Conservation (phyloP, 2,797 vertebrate genomes). For the Phylloscopus collybita region DNA sequence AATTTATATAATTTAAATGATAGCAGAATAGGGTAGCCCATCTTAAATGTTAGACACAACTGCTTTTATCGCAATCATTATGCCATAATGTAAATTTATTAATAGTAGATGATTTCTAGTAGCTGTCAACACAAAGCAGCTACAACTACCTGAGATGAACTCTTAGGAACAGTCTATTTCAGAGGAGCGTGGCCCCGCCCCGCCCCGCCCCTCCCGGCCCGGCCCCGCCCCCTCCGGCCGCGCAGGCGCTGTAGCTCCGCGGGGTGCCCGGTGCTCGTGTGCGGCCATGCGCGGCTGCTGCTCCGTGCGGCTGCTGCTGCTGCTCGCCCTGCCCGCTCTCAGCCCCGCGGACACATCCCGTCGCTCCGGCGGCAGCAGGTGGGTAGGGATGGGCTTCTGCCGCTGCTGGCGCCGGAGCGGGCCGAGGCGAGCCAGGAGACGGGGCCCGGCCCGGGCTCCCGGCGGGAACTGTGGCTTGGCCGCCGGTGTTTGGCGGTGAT, state of each 20-base stretch:
- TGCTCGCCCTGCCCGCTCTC: not conserved
- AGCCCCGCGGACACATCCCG: not conserved
- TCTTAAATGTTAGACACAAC: not conserved
- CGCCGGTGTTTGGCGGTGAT: not conserved
- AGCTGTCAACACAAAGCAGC: not conserved
- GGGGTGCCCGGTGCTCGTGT: accelerated
- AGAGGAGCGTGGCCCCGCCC: accelerated
- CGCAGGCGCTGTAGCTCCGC: not conserved
- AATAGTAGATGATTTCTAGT: not conserved
- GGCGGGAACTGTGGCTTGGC: accelerated
- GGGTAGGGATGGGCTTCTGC: not conserved
- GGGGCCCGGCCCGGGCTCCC: not conserved
- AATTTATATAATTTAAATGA: not conserved
- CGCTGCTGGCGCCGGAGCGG: not conserved
- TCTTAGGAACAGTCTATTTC: accelerated
- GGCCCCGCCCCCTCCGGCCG: not conserved
- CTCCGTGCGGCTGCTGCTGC: no score
- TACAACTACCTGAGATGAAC: no score
- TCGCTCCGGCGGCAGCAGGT: conserved; percentile 41
- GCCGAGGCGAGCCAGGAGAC: not conserved
- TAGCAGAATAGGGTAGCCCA: not conserved
- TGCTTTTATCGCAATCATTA: not conserved
- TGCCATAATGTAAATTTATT: not conserved
- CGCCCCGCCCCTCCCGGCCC: accelerated
- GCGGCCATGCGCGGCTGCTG: accelerated